phyloP scores from a whole-genome alignment of 1,140 invertebrate genomes.

The Drosophila takahashii region DNA sequence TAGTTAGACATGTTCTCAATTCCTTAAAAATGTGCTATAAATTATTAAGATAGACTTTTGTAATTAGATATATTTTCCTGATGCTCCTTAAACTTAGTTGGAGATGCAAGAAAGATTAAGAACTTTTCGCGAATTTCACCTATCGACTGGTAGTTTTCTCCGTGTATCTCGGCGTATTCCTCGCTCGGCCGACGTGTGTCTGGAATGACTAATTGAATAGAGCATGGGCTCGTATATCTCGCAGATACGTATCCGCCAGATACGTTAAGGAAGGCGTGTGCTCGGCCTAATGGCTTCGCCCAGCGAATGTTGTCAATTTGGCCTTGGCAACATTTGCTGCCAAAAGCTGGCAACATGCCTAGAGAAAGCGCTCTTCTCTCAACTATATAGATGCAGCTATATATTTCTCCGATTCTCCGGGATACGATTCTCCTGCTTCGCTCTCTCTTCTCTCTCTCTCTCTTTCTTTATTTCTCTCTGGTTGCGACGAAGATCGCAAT shows the following conservation, averaged over 20 bases:
- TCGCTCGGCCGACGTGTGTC: conserved; percentile 30
- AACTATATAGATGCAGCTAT: not conserved
- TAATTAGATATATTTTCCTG: no score
- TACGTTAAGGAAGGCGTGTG: conserved; percentile 40
- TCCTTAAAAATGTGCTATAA: not conserved
- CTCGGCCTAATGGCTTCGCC: conserved; percentile 32
- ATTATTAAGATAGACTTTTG: no score
- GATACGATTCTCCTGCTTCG: not conserved
- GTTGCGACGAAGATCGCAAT: conserved; percentile 24
- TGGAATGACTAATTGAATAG: conserved; percentile 68
- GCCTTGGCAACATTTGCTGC: conserved; percentile 30
- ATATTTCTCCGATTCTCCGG: conserved; percentile 23
- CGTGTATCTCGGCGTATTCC: not conserved
- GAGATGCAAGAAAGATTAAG: no score
- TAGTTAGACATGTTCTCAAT: no score
- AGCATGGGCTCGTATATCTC: conserved; percentile 29
- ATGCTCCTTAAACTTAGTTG: no score
- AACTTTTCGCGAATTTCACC: not conserved
- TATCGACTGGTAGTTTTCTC: not conserved
- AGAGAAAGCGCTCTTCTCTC: conserved; percentile 36
- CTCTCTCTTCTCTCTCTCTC: no score
- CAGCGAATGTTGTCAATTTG: conserved; percentile 46
- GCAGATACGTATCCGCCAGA: conserved; percentile 38
- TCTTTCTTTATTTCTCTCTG: no score
- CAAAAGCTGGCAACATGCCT: conserved; percentile 27